These are phyloP conservation scores for Tursiops truncatus DNA, from an alignment of 2,113 vertebrate genomes.

Conservation along the genomic window DNA sequence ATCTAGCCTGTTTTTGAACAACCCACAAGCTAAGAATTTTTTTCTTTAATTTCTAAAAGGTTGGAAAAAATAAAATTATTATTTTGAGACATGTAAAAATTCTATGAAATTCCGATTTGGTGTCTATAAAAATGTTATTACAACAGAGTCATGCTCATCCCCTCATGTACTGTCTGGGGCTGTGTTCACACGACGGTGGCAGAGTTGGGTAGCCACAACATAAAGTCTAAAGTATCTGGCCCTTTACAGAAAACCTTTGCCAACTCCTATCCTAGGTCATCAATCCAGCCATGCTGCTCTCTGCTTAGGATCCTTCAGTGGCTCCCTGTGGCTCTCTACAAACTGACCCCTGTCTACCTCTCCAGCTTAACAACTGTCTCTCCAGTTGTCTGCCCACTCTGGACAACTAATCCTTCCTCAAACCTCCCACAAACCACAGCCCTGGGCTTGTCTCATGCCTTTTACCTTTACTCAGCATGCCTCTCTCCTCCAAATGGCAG, in stretches of 20 bases:
- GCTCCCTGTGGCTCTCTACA: background rate
- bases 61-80: background rate
- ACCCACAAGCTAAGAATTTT: background rate
- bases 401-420: background rate
- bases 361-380: background rate
- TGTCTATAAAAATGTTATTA: background rate
- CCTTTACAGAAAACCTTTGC: background rate
- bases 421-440: background rate
- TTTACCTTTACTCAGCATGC: background rate
- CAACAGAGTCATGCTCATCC: background rate
- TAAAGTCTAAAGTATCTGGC: background rate
- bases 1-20: background rate
- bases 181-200: background rate
- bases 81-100: conserved; percentile 8
- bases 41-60: background rate
- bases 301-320: background rate
- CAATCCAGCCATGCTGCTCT: background rate
- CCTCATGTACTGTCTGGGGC: background rate
- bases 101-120: background rate
- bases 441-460: background rate
- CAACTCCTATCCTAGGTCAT: background rate
- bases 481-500: background rate
- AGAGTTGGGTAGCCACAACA: background rate
- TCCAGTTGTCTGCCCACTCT: background rate
- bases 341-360: background rate